Conservation (phyloP, 2,113 vertebrate genomes). For the Passer montanus region DNA sequence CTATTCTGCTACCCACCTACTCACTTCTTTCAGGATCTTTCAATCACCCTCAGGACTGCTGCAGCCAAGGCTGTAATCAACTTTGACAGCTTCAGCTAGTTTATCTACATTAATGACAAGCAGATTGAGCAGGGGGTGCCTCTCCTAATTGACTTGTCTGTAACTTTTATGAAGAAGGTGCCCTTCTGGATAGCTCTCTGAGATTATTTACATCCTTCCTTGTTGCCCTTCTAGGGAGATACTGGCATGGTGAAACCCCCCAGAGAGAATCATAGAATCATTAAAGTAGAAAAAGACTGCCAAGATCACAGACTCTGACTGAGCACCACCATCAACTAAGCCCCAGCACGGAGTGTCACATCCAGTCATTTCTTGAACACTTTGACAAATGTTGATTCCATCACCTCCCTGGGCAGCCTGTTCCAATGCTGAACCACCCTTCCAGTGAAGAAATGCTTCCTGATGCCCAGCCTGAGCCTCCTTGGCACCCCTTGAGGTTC, state of each 20-base stretch:
- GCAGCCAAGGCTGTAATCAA: background rate
- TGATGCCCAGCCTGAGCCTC: background rate
- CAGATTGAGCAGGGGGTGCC: background rate
- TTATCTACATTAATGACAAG: background rate
- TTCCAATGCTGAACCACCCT: background rate
- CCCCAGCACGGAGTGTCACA: background rate
- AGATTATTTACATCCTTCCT: background rate
- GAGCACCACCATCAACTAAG: background rate
- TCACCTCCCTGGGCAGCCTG: background rate
- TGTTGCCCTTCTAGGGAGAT: background rate
- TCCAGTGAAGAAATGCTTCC: background rate
- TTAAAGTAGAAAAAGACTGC: background rate
- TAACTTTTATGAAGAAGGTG: background rate
- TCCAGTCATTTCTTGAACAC: background rate
- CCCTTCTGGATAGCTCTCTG: background rate
- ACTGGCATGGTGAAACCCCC: background rate
- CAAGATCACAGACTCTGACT: fast-evolving
- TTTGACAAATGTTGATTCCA: background rate
- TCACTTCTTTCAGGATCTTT: background rate
- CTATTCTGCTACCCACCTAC: background rate
- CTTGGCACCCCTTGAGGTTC: background rate
- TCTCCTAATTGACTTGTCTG: background rate
- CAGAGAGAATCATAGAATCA: background rate
- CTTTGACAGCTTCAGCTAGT: background rate
- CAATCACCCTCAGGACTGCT: background rate